Conservation (phyloP, 2,888 invertebrate species). For the Leptogaster cylindrica region DNA sequence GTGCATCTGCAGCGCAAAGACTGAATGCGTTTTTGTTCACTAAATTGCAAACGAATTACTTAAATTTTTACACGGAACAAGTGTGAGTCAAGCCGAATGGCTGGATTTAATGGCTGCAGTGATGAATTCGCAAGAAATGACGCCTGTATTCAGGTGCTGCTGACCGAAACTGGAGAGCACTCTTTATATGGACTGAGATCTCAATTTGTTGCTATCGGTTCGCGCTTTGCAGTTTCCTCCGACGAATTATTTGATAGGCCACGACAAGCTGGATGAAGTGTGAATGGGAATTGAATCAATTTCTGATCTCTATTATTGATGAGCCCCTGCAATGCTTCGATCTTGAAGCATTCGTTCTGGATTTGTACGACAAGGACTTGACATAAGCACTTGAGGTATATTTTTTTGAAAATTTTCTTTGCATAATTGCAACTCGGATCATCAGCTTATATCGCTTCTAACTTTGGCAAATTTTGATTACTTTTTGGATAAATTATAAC, state of each 20-base stretch:
- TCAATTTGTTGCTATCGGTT: neutral
- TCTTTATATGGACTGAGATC: conserved; percentile 31
- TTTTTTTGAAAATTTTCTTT: too few species aligned
- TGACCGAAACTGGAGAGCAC: conserved; percentile 11
- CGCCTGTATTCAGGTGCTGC: conserved; percentile 26
- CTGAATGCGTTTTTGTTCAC: conserved; percentile 14
- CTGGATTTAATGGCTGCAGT: conserved; percentile 3
- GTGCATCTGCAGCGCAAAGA: neutral
- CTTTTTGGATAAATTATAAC: too few species aligned
- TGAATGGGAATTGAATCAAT: conserved; percentile 14
- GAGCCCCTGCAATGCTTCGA: too few species aligned
- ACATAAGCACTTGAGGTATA: too few species aligned
- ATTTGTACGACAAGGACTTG: too few species aligned
- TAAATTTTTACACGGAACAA: conserved; percentile 46
- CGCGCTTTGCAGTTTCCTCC: neutral
- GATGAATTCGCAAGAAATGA: conserved; percentile 16
- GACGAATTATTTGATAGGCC: neutral
- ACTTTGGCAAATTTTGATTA: too few species aligned
- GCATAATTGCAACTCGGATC: too few species aligned
- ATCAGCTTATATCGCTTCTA: too few species aligned
- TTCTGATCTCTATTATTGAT: too few species aligned
- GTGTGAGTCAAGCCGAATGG: conserved; percentile 34
- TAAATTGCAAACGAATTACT: conserved; percentile 45
- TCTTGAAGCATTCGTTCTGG: too few species aligned
- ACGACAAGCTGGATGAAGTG: neutral